These are phyloP conservation scores for Trissoscelio sp. DNA, from an alignment of 2,888 invertebrate species.

Conservation along the genomic window DNA sequence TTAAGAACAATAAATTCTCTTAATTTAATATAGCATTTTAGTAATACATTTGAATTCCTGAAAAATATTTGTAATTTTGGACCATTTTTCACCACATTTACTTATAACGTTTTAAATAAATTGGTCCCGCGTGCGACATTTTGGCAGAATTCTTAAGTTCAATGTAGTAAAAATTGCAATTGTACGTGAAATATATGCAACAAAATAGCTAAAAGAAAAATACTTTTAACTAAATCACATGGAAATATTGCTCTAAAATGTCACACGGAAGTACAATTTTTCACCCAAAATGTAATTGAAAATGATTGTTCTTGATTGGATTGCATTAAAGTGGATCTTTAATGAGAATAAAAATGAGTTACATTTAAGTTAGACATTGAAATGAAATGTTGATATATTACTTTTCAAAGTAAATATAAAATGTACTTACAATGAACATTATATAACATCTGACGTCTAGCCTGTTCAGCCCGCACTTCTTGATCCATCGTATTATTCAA, in stretches of 20 bases:
- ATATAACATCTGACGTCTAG: conserved; percentile 91
- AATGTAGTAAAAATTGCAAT: conserved; percentile 2
- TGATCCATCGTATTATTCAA: conserved; percentile 96
- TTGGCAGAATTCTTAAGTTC: background rate
- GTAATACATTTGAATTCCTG: no score
- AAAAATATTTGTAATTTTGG: no score
- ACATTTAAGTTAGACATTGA: no score
- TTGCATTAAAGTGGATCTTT: background rate
- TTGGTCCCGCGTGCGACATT: conserved; percentile 5
- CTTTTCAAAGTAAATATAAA: conserved; percentile 21
- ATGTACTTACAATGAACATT: conserved; percentile 90
- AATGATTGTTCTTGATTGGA: background rate
- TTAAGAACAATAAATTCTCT: no score
- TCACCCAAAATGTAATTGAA: background rate
- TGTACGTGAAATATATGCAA: conserved; percentile 2
- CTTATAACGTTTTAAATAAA: conserved; percentile 14
- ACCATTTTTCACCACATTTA: no score
- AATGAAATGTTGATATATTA: no score
- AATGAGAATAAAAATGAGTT: background rate
- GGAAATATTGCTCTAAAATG: background rate
- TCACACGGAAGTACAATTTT: background rate
- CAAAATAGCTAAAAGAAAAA: background rate
- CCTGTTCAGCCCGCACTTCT: conserved; percentile 91
- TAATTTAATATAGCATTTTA: no score
- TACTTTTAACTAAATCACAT: conserved; percentile 7